Percentiles rank a stretch among this genome's conserved stretches.
Evolutionary conservation across 1,140 invertebrate species (phyloP).

Genomic region (Maconellicoccus hirsutus): DNA sequence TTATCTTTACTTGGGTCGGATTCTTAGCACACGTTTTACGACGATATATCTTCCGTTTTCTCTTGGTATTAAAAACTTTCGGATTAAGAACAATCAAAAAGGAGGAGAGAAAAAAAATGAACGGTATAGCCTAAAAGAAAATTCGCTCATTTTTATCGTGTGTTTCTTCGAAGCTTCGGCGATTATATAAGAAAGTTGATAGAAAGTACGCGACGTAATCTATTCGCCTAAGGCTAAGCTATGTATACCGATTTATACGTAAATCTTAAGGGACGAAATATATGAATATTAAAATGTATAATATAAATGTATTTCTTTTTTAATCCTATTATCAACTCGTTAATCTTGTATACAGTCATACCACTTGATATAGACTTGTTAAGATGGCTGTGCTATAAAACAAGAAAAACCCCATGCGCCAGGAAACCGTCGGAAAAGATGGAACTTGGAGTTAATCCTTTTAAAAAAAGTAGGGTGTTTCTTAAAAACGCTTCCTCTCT

Average conservation of each 20-base stretch:
- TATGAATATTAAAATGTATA: too few relatives aligned
- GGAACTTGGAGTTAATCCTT: background rate
- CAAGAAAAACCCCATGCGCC: background rate
- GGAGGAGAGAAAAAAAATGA: background rate
- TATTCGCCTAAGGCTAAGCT: too few relatives aligned
- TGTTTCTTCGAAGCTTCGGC: background rate
- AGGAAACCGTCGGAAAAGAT: background rate
- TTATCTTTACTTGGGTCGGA: background rate
- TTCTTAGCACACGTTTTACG: conserved; percentile 10
- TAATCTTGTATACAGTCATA: too few relatives aligned
- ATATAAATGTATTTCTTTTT: too few relatives aligned
- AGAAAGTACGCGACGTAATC: too few relatives aligned
- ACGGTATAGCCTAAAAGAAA: background rate
- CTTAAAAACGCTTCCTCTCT: background rate
- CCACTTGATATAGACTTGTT: too few relatives aligned
- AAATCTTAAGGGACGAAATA: too few relatives aligned
- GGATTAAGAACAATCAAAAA: conserved; percentile 3
- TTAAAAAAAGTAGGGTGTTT: background rate
- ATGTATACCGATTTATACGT: too few relatives aligned
- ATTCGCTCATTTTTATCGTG: background rate
- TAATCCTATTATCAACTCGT: too few relatives aligned
- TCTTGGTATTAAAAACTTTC: conserved; percentile 16
- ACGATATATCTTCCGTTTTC: conserved; percentile 5
- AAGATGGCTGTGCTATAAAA: too few relatives aligned
- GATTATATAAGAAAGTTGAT: background rate